Evolutionary conservation across 2,888 invertebrate genomes (phyloP).

Genomic region (Theodoxus fluviatilis): DNA sequence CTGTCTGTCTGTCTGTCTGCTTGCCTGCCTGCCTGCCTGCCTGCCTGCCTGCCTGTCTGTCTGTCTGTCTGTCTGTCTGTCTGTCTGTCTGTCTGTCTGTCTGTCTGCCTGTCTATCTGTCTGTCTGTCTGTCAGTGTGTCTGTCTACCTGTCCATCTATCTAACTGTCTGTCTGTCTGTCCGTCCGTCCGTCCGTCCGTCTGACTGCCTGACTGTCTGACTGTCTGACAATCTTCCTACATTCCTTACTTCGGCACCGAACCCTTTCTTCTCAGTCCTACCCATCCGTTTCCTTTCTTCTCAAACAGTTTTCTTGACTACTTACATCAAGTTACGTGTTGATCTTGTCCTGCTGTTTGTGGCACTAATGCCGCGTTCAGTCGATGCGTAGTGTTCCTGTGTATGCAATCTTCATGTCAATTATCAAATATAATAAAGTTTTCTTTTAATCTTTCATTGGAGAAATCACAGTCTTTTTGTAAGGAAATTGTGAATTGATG

Average conservation of each 20-base stretch:
- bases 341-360: no score
- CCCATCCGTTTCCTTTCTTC: constrained; percentile 21
- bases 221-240: neutral
- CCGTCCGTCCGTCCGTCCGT: neutral
- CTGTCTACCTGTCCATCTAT: neutral
- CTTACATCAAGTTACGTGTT: no score
- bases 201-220: neutral
- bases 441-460: no score
- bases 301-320: no score
- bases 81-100: constrained; percentile 21
- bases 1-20: constrained; percentile 13
- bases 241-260: neutral
- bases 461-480: no score
- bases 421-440: no score
- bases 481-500: no score
- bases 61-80: neutral
- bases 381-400: no score
- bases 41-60: neutral
- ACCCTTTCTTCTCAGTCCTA: no score
- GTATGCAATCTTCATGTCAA: no score
- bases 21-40: neutral
- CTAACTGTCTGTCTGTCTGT: neutral
- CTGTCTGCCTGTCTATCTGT: neutral
- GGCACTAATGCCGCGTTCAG: no score
- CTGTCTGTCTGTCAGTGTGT: neutral